Evolutionary conservation across 2,888 invertebrate genomes (phyloP).

Genomic region (Polietes domitor): DNA sequence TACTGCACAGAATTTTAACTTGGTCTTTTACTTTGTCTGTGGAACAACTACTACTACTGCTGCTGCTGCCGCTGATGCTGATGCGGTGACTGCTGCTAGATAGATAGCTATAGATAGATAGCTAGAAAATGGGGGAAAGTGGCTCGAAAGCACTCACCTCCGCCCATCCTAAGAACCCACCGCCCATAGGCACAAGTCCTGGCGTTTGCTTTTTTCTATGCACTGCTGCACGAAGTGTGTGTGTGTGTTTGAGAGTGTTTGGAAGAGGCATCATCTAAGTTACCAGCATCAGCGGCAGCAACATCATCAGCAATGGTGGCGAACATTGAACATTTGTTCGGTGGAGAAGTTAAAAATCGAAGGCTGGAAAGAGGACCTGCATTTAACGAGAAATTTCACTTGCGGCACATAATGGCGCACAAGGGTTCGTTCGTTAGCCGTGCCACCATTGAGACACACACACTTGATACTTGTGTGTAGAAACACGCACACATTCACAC

Average conservation of each 20-base stretch:
- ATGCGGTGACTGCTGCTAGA: conserved; percentile 36
- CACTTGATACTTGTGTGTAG: too few species aligned
- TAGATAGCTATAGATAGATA: too few species aligned
- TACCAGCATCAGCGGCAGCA: conserved; percentile 19
- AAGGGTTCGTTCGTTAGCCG: conserved; percentile 66
- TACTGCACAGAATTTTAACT: conserved; percentile 60
- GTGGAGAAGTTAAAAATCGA: neutral
- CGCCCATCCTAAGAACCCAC: neutral
- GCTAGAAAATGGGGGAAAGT: conserved; percentile 12
- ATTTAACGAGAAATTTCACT: conserved; percentile 68
- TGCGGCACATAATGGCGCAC: conserved; percentile 66
- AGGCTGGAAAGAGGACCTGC: conserved; percentile 58
- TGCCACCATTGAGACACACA: conserved; percentile 72
- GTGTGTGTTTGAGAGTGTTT: neutral
- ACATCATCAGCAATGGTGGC: neutral
- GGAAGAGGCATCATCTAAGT: conserved; percentile 32
- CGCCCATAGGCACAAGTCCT: conserved; percentile 24
- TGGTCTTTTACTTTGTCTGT: conserved; percentile 64
- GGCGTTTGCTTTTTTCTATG: conserved; percentile 14
- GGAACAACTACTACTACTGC: conserved; percentile 37
- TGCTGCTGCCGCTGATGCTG: conserved; percentile 42
- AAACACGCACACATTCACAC: neutral
- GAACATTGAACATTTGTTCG: conserved; percentile 20
- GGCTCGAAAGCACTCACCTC: neutral
- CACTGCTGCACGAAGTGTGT: neutral